Evolutionary conservation across 1,140 invertebrate genomes (phyloP).

Genomic region (Eriosoma lanigerum): DNA sequence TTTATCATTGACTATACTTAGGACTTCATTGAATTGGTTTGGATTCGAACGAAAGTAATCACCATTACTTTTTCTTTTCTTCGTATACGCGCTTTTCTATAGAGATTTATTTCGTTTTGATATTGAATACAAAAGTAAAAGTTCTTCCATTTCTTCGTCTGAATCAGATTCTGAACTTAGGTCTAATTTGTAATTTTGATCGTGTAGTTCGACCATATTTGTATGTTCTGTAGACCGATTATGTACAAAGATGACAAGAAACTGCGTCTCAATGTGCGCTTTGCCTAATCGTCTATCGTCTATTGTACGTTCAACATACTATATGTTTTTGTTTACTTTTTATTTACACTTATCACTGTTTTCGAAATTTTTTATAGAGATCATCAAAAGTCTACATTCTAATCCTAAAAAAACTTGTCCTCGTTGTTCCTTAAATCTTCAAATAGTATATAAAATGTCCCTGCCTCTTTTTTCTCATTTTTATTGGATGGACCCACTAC

Average conservation of each 20-base stretch:
- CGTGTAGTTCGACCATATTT: background rate
- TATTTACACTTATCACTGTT: too few relatives aligned
- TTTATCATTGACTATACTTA: background rate
- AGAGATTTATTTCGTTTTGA: slow-evolving; percentile 26
- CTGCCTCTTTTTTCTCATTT: too few relatives aligned
- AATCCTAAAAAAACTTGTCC: too few relatives aligned
- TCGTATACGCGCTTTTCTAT: slow-evolving; percentile 6
- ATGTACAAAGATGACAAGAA: background rate
- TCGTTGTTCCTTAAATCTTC: too few relatives aligned
- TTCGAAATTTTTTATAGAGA: too few relatives aligned
- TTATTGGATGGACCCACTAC: too few relatives aligned
- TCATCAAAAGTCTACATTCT: too few relatives aligned
- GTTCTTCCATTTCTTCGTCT: background rate
- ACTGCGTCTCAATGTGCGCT: slow-evolving; percentile 1
- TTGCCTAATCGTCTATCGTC: background rate
- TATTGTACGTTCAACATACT: too few relatives aligned
- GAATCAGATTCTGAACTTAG: slow-evolving; percentile 27
- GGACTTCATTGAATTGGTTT: slow-evolving; percentile 29
- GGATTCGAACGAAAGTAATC: background rate
- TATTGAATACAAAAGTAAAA: slow-evolving; percentile 14
- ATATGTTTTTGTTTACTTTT: too few relatives aligned
- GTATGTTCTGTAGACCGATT: background rate
- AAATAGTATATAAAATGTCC: too few relatives aligned
- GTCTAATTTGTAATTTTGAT: slow-evolving; percentile 2
- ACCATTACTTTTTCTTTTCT: slow-evolving; percentile 21